Base-by-base conservation (phyloP, 2,113 vertebrate species). In the Neotoma lepida region DNA sequence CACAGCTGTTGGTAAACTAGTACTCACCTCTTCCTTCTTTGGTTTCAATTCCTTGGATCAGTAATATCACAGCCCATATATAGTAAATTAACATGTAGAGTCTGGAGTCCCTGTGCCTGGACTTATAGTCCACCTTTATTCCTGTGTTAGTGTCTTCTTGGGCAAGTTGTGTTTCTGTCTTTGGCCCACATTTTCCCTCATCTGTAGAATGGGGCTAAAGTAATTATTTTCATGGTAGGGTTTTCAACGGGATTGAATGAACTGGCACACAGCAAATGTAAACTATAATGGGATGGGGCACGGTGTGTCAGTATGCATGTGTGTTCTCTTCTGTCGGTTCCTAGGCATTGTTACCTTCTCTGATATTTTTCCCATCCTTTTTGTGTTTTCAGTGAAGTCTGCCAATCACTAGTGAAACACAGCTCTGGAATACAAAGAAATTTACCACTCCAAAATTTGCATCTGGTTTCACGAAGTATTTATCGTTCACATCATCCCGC, bases 401-500 rank as follows among this genome's bases (percentile, higher is more conserved):
- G 99, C 98, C 98, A 97, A 54, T 99, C 98, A 88, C 96, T 99
- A 93, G 98, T 98, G 84, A 99, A 98, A 51, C 98, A 95, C 68
- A 99, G 94, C 97, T 98, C 92, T 94, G 98, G 98, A 92, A 80
- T 99, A 58, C 99, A 98, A 97, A 98, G 98, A 96, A 98, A 97
- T 82, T 93, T 99, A 3, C 98, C 98, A 0, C 97, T 99, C 93
- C 99, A 99, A 97, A 99, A 99, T 94, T 98, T 99, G 58, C 99
- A 99, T 95, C 98, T 99, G 17, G 93, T 98, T 96, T 99, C 99
- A 66, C 98, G 98, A 88, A 99, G 98, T 93, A 98, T 99, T 94
- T 98, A 98, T 96, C 99, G 99, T 95, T 98, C 98, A 74, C 98
- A 85, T 97, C 98, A 98, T 1, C 97, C 98, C 24, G 98, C 97